phyloP scores from a whole-genome alignment of 2,888 invertebrate genomes.

The Drosophila parthenogenetica region DNA sequence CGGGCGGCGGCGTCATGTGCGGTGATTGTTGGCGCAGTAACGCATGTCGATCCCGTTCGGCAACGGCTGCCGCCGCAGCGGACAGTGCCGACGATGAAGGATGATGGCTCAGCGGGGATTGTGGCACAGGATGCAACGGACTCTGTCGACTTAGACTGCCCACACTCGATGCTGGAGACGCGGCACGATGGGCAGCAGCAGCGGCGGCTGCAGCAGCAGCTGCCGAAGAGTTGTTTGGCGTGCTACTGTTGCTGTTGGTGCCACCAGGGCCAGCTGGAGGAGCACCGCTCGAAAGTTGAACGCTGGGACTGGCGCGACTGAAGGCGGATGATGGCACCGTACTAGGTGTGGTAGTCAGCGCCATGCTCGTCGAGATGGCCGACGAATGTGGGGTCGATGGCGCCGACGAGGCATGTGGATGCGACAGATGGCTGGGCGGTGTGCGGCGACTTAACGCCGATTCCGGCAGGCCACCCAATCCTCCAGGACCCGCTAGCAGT shows the following conservation, averaged over 20 bases:
- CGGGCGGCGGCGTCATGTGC: conserved; percentile 85
- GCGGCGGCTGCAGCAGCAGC: conserved; percentile 75
- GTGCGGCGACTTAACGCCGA: conserved; percentile 84
- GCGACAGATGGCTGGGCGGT: conserved; percentile 81
- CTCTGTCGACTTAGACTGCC: conserved; percentile 84
- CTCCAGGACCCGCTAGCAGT: conserved; percentile 81
- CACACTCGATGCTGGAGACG: conserved; percentile 83
- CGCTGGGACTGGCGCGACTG: conserved; percentile 85
- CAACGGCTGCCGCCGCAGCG: conserved; percentile 85
- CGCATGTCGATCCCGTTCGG: conserved; percentile 85
- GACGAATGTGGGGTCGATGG: conserved; percentile 73
- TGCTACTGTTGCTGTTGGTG: conserved; percentile 57
- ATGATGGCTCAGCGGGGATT: conserved; percentile 85
- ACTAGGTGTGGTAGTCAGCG: conserved; percentile 81
- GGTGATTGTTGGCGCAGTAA: conserved; percentile 85
- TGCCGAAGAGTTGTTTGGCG: conserved; percentile 68
- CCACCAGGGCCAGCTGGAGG: conserved; percentile 68
- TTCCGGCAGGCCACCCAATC: conserved; percentile 81
- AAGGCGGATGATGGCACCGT: conserved; percentile 85
- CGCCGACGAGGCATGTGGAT: conserved; percentile 81
- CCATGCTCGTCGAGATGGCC: conserved; percentile 63
- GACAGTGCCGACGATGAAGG: conserved; percentile 85
- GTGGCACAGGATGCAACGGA: conserved; percentile 85
- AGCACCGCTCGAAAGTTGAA: conserved; percentile 79
- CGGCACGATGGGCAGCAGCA: conserved; percentile 83